Base-by-base conservation (phyloP, 2,113 vertebrate genomes). In the Hystrix brachyura region DNA sequence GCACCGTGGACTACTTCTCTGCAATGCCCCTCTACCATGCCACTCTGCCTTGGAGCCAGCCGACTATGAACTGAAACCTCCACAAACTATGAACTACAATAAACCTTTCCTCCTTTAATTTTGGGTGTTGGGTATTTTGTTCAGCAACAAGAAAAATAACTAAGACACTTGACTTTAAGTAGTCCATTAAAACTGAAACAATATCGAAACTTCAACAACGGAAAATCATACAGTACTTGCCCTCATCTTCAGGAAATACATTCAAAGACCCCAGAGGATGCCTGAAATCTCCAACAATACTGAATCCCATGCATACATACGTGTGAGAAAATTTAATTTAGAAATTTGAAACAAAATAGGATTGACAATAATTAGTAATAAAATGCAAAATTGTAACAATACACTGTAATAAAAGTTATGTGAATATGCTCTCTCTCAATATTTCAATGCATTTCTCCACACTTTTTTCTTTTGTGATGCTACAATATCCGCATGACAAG, bases 161-260 rank as follows among this genome's bases (percentile, higher is more conserved):
- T 38, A 69, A 69, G 67, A 69, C 43, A 46, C 43, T 76, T 76
- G 78, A 84, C 27, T 83, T 34, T 55, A 82, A 69, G 23, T 34
- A 72, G 46, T 8, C 11, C 21, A 55, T 72, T 60, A 81, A 81
- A 95, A 96, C 82, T 71, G 64, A 88, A 96, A 60, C 59, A 43
- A 14, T 10, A 59, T 10, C 38, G n/a, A 64, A 84, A 38, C 57
- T 59, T 19, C 25, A 53, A 62, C 57, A 94, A 25, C 46, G 18
- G 34, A 64, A 71, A 43, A 25, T 60, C 59, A 82, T 34, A 60
- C 8, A 60, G 17, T 46, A n/a, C n/a, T 19, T 53, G 6, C 79
- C 55, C 14, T 29, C 38, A n/a, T 38, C 55, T 46, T 74, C 57
- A 60, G 18, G 6, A 17, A 43, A 60, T 48, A 25, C 15, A 34